Percentiles rank a stretch among this genome's conserved stretches.
These are phyloP conservation scores for human (Homo sapiens) DNA, from an alignment of 2,113 vertebrate species.

Conservation along the genomic window DNA sequence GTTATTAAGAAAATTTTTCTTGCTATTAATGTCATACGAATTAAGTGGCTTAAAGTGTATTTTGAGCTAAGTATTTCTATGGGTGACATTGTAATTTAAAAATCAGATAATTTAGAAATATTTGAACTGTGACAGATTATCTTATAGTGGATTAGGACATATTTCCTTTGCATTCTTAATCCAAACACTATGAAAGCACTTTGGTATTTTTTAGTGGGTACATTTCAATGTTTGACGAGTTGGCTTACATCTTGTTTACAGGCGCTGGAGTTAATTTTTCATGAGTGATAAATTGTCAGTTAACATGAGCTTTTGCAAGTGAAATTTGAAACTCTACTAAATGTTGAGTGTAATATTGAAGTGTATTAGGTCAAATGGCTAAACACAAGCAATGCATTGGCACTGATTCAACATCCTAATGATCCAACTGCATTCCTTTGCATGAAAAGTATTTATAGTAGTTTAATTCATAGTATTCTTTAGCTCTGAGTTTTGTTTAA, in stretches of 20 bases:
- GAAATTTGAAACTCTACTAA: conserved; percentile 1
- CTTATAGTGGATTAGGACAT: background rate
- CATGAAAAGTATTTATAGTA: conserved; percentile 68
- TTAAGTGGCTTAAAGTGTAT: background rate
- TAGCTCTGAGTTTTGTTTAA: conserved; percentile 79
- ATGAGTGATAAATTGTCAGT: background rate
- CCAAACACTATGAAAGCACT: background rate
- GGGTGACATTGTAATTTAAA: background rate
- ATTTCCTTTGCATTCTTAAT: background rate
- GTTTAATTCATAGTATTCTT: conserved; percentile 74
- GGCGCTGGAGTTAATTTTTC: conserved; percentile 17
- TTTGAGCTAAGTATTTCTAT: background rate
- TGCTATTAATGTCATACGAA: background rate
- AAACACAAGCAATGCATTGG: background rate
- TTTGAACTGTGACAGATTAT: background rate
- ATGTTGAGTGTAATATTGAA: background rate
- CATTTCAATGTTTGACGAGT: background rate
- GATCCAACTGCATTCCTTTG: conserved; percentile 54
- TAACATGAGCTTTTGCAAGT: background rate
- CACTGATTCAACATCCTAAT: background rate
- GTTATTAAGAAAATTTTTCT: background rate
- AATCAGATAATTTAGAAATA: conserved; percentile 8
- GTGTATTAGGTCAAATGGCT: background rate
- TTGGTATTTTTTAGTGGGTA: background rate
- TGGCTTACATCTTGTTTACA: background rate